A percentile compares a stretch with the other conserved stretches of the same genome.
Evolutionary conservation across 2,113 vertebrate genomes (phyloP).

Genomic region (Chaetodon auriga): DNA sequence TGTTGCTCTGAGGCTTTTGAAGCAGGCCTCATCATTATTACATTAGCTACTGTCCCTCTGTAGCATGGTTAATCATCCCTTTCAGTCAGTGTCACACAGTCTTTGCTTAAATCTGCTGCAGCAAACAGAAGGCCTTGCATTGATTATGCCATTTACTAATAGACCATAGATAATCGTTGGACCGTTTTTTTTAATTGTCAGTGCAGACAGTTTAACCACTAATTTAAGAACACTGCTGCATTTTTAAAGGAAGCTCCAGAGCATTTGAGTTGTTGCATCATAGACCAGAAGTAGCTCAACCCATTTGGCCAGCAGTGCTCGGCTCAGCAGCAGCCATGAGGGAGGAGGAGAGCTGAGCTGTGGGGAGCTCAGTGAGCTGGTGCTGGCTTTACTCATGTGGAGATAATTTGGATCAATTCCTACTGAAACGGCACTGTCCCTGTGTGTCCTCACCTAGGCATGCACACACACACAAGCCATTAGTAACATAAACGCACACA

Average conservation of each 20-base stretch:
- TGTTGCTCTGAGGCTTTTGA: constrained; percentile 9
- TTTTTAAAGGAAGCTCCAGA: neutral
- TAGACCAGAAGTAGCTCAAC: neutral
- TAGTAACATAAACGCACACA: neutral
- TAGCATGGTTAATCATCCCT: constrained; percentile 20
- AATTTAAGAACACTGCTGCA: neutral
- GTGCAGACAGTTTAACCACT: neutral
- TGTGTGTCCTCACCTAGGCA: constrained; percentile 23
- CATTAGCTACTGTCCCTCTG: constrained; percentile 7
- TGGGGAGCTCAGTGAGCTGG: constrained; percentile 19
- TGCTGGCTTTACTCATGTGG: constrained; percentile 39
- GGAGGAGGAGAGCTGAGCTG: constrained; percentile 29
- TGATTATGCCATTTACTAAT: constrained; percentile 28
- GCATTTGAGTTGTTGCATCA: constrained; percentile 31
- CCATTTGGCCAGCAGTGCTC: neutral
- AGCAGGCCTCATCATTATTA: constrained; percentile 4
- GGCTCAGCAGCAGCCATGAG: constrained; percentile 8
- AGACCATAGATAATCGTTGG: neutral
- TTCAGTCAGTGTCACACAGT: constrained; percentile 6
- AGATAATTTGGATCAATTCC: constrained; percentile 49
- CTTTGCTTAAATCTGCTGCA: constrained; percentile 28
- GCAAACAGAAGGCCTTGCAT: constrained; percentile 25
- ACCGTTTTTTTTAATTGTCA: neutral
- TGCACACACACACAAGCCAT: neutral
- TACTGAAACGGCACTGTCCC: constrained; percentile 14